Base-by-base conservation (phyloP, 2,113 vertebrate genomes). In the Limanda limanda region DNA sequence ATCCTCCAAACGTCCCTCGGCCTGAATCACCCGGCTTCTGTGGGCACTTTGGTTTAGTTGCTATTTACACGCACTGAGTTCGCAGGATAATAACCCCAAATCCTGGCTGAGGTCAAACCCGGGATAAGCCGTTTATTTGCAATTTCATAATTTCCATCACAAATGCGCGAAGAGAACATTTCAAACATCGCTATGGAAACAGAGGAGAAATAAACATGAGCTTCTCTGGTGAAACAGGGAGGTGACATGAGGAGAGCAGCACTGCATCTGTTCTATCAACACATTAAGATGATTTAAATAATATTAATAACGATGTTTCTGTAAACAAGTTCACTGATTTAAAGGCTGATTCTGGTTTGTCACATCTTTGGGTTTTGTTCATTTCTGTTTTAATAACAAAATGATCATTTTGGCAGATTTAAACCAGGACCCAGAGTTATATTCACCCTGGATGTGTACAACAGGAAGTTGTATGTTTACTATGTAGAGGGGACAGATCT, bases 101-200 rank as follows among this genome's bases (percentile, higher is more conserved):
- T 25, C 79, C 71, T 55, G 67, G 42, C 71, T 40, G 63, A 66
- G 67, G 82, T 83, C 82, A 87, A 63, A 45, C 25, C 58, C 37
- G 24, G 56, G 60, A 71, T 80, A 58, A 77, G 69, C 60, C 0
- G 64, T 78, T 76, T 42, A 60, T 17, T 48, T 51, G 21, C 45
- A 61, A 67, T 25, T 76, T 71, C n/a, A 18, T 31, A 40, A 27
- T 71, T 31, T 23, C 55, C 37, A 69, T 62, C 40, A 76, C 31
- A 31, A 31, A 31, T 31, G 31, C 6, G 31, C 31, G 5, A 31
- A 31, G 31, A 31, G 31, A 31, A 54, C 48, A 69, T 62, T 79
- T 68, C 61, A 74, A 31, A 58, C 42, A 45, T 78, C 66, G 0
- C 78, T 64, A 87, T 85, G 78, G 74, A 82, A 87, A 85, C 82